Conservation (phyloP, 2,797 vertebrate genomes). For the Sardinella longiceps region DNA sequence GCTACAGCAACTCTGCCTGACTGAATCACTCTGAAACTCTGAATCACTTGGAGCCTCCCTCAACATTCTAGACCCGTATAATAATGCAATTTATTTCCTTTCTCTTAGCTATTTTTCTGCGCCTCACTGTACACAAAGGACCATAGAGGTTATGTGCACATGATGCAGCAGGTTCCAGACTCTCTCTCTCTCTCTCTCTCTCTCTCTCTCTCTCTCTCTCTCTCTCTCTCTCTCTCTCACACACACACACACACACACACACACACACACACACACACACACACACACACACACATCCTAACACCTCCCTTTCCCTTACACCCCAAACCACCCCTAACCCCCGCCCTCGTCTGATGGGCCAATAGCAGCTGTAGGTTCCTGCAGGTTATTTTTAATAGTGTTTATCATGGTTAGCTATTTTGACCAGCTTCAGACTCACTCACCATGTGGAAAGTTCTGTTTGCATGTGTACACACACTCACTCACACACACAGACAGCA, state of each 20-base stretch:
- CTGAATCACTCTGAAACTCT: no score
- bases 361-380: constrained; percentile 12
- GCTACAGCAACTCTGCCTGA: no score
- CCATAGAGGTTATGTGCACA: neutral
- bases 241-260: neutral
- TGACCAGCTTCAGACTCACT: constrained; percentile 19
- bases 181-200: no score
- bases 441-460: neutral
- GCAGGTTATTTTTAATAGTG: constrained; percentile 39
- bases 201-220: no score
- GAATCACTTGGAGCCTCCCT: no score
- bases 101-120: neutral
- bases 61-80: no score
- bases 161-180: neutral
- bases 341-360: neutral
- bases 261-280: neutral
- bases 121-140: neutral
- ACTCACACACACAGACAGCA: no score
- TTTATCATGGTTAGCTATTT: constrained; percentile 36
- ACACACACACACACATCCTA: neutral
- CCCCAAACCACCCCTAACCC: neutral
- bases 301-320: neutral
- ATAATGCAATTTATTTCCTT: neutral
- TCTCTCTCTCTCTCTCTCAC: no score
- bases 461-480: neutral